Base-by-base conservation (phyloP, 2,888 invertebrate genomes). In the Chironomus tentans region DNA sequence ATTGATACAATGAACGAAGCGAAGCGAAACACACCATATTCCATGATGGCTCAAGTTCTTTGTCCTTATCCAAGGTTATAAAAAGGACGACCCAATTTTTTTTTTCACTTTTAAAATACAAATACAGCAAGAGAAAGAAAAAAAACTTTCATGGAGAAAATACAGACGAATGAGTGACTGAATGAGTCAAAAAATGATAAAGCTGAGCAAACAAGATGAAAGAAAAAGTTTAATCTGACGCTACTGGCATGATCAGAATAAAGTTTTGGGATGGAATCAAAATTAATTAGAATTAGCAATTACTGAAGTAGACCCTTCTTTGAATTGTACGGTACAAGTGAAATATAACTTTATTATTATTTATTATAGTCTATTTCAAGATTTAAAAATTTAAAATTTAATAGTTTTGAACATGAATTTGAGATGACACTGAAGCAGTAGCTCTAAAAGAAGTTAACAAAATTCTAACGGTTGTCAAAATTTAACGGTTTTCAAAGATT, bases 11-110 rank as follows among this genome's bases (percentile, higher is more conserved):
- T 38, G 38, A 68, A n/a, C 56, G 56, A 56, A 56, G 7, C 56
- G 56, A 56, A 56, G 56, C 56, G 56, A 56, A 56, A 4, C 38
- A 38, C 38, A 38, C 38, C 38, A 38, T 38, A 38, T 38, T 38
- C 48, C 70, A 70, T 70, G 70, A 47, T 70, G 48, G 47, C 22
- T 72, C 61, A 56, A 72, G 72, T 72, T 72, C 72, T 72, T 72
- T 72, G 72, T 72, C 72, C 72, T 62, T 72, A 72, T 18, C 72
- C 72, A 72, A 72, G 72, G 72, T 72, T 72, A 50, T 50, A 38
- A n/a, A 38, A 72, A 72, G 72, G 72, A 72, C 72, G 72, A 72
- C 72, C 72, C 72, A 72, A 72, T 72, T 72, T 61, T 18, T 70
- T 21, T 70, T 70, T 50, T 61, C 24, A 21, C 50, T 38, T 22